Evolutionary conservation across 1,140 invertebrate species (phyloP).

Genomic region (Homarus americanus): DNA sequence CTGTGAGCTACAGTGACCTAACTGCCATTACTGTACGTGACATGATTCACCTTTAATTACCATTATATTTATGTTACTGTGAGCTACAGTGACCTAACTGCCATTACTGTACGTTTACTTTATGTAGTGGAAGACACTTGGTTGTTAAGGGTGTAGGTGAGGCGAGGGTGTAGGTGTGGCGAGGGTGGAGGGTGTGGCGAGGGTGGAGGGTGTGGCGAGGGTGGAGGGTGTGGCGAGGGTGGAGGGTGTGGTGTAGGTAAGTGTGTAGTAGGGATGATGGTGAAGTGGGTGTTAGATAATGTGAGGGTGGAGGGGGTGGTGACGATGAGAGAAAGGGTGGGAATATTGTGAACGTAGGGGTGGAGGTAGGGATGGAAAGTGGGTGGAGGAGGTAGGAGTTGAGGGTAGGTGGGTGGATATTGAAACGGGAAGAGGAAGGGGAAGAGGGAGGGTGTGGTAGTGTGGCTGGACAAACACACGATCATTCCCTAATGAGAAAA

Average conservation of each 20-base stretch:
- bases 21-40: no score
- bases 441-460: not conserved
- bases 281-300: not conserved
- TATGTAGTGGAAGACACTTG: not conserved
- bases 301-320: not conserved
- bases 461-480: conserved; percentile 19
- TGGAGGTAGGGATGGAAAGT: not conserved
- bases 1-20: no score
- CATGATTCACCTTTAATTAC: no score
- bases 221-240: not conserved
- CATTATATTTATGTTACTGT: no score
- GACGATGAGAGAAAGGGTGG: not conserved
- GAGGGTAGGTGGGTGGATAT: not conserved
- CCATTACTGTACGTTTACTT: no score
- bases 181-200: no score
- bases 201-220: no score
- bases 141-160: not conserved
- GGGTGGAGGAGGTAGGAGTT: not conserved
- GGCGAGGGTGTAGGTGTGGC: not conserved
- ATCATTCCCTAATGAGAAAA: conserved; percentile 62
- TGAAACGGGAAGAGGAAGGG: not conserved
- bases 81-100: no score
- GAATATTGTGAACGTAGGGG: not conserved
- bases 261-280: not conserved
- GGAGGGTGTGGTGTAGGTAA: not conserved